Percentiles rank a stretch among this genome's conserved stretches.
Conservation (phyloP, 2,113 vertebrate genomes). For the Albula goreensis region DNA sequence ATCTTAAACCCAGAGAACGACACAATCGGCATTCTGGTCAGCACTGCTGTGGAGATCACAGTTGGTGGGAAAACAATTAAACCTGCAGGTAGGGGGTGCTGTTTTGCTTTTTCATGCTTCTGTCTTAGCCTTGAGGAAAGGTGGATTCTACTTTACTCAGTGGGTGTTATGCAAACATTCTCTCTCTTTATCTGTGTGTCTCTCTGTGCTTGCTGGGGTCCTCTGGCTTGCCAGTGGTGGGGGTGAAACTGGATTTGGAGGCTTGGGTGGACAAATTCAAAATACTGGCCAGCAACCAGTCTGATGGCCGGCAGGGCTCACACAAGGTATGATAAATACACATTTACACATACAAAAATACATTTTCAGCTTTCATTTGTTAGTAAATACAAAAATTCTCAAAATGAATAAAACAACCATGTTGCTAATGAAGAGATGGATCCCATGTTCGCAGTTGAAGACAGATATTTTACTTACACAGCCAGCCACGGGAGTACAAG, state of each 20-base stretch:
- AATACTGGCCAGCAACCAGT: slow-evolving; percentile 94
- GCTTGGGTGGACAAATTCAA: slow-evolving; percentile 99
- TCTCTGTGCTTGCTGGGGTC: slow-evolving; percentile 9
- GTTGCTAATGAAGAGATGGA: no score
- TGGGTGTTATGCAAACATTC: background rate
- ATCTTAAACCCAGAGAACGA: slow-evolving; percentile 80
- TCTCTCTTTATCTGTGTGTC: background rate
- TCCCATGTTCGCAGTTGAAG: no score
- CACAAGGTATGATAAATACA: slow-evolving; percentile 75
- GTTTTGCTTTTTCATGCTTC: background rate
- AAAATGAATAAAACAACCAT: no score
- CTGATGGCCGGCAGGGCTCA: slow-evolving; percentile 81
- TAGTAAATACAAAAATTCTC: no score
- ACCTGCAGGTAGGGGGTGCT: slow-evolving; percentile 81
- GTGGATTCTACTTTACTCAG: background rate
- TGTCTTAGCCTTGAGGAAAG: background rate
- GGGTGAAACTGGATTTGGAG: slow-evolving; percentile 94
- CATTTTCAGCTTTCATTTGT: no score
- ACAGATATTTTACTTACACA: no score
- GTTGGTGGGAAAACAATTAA: slow-evolving; percentile 83
- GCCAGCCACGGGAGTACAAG: no score
- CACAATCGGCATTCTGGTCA: slow-evolving; percentile 89
- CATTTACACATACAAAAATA: background rate
- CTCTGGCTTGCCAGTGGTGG: slow-evolving; percentile 78
- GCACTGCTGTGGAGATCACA: slow-evolving; percentile 87